Evolutionary conservation across 2,888 invertebrate genomes (phyloP).

Genomic region (Charanyca ferruginea): DNA sequence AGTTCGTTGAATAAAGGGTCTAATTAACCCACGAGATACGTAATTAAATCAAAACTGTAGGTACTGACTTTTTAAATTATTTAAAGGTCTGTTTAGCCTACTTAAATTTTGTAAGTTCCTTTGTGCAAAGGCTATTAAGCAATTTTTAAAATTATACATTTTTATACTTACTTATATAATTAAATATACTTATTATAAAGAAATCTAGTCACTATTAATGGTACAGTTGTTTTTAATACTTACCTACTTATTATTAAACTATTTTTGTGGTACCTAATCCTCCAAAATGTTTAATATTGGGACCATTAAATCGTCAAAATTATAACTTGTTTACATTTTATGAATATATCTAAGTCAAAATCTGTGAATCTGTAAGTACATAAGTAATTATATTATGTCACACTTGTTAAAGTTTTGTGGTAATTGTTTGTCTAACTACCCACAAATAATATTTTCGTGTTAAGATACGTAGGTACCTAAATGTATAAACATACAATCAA

Average conservation of each 20-base stretch:
- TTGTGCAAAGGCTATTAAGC: conserved; percentile 39
- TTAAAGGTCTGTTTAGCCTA: conserved; percentile 21
- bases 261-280: conserved; percentile 51
- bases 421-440: conserved; percentile 37
- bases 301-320: conserved; percentile 68
- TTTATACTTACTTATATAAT: conserved; percentile 17
- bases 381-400: conserved; percentile 30
- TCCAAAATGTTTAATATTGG: conserved; percentile 65
- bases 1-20: neutral
- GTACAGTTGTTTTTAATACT: conserved; percentile 47
- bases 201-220: conserved; percentile 67
- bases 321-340: conserved; percentile 53
- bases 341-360: conserved; percentile 37
- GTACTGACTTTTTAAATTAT: conserved; percentile 16
- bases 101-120: conserved; percentile 37
- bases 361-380: conserved; percentile 35
- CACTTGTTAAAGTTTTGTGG: conserved; percentile 46
- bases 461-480: conserved; percentile 19
- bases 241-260: conserved; percentile 31
- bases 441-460: conserved; percentile 22
- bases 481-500: conserved; percentile 22
- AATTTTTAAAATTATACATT: conserved; percentile 34
- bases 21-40: conserved; percentile 3
- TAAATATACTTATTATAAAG: conserved; percentile 26
- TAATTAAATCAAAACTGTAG: conserved; percentile 18